A percentile compares a stretch with the other conserved stretches of the same genome.
phyloP scores from a whole-genome alignment of 1,140 invertebrate species.

The Schmidtea mediterranea region DNA sequence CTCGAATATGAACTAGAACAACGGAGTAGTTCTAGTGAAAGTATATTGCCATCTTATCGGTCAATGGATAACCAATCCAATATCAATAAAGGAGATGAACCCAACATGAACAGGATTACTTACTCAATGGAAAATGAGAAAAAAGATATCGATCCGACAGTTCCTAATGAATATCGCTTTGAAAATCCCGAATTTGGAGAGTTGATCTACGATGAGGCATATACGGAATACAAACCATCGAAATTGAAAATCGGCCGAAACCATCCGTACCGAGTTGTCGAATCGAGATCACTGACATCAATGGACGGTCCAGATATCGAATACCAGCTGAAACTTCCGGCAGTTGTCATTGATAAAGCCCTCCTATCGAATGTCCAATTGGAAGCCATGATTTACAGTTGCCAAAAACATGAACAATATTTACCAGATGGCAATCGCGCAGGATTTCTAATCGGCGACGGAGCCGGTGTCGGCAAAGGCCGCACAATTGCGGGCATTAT shows the following conservation, averaged over 20 bases:
- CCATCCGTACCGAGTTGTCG: slow-evolving; percentile 96
- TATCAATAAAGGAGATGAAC: too few relatives aligned
- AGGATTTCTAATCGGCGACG: slow-evolving; percentile 88
- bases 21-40: too few relatives aligned
- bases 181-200: too few relatives aligned
- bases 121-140: too few relatives aligned
- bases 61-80: too few relatives aligned
- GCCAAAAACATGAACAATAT: slow-evolving; percentile 72
- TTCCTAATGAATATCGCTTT: too few relatives aligned
- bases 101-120: too few relatives aligned
- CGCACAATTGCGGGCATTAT: slow-evolving; percentile 90
- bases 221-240: too few relatives aligned
- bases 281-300: slow-evolving; percentile 80
- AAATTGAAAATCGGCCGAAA: slow-evolving; percentile 57
- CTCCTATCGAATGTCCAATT: slow-evolving; percentile 73
- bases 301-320: slow-evolving; percentile 77
- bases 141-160: too few relatives aligned
- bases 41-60: too few relatives aligned
- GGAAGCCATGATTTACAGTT: slow-evolving; percentile 77
- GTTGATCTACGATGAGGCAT: too few relatives aligned
- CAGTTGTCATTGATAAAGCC: slow-evolving; percentile 52
- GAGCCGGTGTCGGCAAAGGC: slow-evolving; percentile 94
- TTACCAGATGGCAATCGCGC: slow-evolving; percentile 63
- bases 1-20: too few relatives aligned
- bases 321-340: slow-evolving; percentile 58